phyloP scores from a whole-genome alignment of 2,113 vertebrate genomes.

The Shinisaurus crocodilurus region DNA sequence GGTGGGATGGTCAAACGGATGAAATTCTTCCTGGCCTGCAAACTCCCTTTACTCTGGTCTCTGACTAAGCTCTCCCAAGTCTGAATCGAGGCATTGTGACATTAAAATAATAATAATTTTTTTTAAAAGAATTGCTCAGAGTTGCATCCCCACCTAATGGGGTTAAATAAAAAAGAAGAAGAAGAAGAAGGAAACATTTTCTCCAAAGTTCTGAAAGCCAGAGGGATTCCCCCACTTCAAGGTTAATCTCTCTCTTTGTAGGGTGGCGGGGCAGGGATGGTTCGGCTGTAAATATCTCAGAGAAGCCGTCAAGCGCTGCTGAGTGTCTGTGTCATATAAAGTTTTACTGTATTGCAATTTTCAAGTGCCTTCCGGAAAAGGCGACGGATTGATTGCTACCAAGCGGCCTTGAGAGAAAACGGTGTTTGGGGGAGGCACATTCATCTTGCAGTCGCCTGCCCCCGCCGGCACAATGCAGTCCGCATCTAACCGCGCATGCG shows the following conservation, averaged over 20 bases:
- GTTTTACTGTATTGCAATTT: background rate
- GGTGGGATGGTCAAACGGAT: background rate
- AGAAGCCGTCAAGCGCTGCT: too few species aligned
- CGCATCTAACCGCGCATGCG: background rate
- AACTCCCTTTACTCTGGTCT: background rate
- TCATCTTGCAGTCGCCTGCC: too few species aligned
- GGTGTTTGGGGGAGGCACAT: background rate
- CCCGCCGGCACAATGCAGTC: too few species aligned
- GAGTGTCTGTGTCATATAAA: background rate
- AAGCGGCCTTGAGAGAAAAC: background rate
- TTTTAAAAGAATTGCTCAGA: background rate
- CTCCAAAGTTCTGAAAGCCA: background rate
- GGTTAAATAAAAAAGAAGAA: background rate
- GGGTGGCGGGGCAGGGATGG: background rate
- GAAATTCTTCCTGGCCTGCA: background rate
- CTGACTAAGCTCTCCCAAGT: background rate
- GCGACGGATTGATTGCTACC: background rate
- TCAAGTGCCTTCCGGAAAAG: slow-evolving; percentile 15
- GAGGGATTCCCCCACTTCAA: background rate
- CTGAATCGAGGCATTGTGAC: background rate
- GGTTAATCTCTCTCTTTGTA: background rate
- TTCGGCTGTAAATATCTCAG: background rate
- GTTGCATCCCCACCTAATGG: background rate
- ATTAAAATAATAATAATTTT: too few species aligned
- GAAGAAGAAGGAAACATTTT: background rate